These are phyloP conservation scores for Papilio protenor DNA, from an alignment of 2,888 invertebrate genomes.

Conservation along the genomic window DNA sequence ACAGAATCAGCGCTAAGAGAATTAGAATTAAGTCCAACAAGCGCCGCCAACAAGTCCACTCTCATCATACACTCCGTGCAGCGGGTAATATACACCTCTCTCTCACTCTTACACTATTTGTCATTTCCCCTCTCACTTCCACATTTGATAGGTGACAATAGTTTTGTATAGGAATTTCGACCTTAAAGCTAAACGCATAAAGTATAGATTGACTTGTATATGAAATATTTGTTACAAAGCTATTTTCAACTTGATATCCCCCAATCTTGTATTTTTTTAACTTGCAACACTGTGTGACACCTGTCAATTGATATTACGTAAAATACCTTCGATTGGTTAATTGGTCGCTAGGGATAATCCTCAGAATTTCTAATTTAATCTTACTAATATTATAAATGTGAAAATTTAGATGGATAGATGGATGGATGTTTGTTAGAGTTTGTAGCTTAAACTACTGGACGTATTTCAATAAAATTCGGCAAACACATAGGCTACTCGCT, in stretches of 20 bases:
- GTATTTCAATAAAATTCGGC: too few species aligned
- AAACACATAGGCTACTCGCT: too few species aligned
- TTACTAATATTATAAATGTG: too few species aligned
- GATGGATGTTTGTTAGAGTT: too few species aligned
- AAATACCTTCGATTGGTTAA: neutral
- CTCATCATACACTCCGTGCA: conserved; percentile 97
- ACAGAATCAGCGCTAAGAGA: conserved; percentile 90
- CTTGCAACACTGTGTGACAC: neutral
- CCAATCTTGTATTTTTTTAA: neutral
- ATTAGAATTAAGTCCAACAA: conserved; percentile 85
- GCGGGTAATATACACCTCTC: conserved; percentile 86
- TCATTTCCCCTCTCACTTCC: conserved; percentile 22
- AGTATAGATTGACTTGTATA: neutral
- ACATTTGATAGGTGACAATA: conserved; percentile 26
- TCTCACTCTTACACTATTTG: conserved; percentile 19
- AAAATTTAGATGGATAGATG: too few species aligned
- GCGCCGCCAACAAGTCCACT: conserved; percentile 93
- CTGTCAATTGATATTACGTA: neutral
- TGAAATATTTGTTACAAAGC: neutral
- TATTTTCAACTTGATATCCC: neutral
- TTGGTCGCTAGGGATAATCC: too few species aligned
- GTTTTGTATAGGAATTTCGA: conserved; percentile 2
- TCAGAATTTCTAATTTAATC: too few species aligned
- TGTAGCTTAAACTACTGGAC: too few species aligned
- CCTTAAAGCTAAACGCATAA: neutral